Base-by-base conservation (phyloP, 2,888 invertebrate genomes). In the Oligia strigilis region DNA sequence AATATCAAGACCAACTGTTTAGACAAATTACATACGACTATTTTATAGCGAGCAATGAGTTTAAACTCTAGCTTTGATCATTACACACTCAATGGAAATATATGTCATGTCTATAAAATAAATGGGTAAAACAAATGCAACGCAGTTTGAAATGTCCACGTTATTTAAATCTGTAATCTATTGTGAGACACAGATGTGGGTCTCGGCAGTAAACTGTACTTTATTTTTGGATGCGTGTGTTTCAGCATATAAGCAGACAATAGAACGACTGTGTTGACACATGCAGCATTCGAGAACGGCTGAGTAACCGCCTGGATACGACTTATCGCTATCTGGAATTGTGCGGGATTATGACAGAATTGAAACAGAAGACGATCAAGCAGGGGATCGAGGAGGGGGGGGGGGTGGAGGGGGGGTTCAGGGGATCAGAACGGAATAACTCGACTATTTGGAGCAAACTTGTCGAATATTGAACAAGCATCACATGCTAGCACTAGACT, bases 211-310 rank as follows among this genome's bases (percentile, higher is more conserved):
- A 69, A 84, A 81, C 70, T 78, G 72, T 29, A 77, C 14, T 82
- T 78, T 89, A 80, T 87, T 87, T 89, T 85, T 73, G 69, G 74
- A 75, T 64, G 60, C 73, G 71, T 67, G 40, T 80, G 74, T 76
- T 84, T 75, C 75, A 81, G 65, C 70, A 75, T 85, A 75, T 80
- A 79, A 67, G 72, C 55, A 81, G 77, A 81, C 89, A 85, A 89
- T 73, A 82, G 73, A 70, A 52, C 75, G 66, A 60, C 70, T 71
- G 71, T 73, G 80, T 85, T 84, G 88, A 89, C 79, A 79, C 64
- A 79, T 71, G 65, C 65, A 80, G 67, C 74, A 78, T 84, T 82
- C 80, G 80, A 82, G 67, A 75, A 58, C 70, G 36, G 67, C 64
- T 78, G 74, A 81, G 70, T 77, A 81, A 83, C 67, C 52, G 43